These are phyloP conservation scores for Mystacornis crossleyi DNA, from an alignment of 2,113 vertebrate genomes.

Conservation along the genomic window DNA sequence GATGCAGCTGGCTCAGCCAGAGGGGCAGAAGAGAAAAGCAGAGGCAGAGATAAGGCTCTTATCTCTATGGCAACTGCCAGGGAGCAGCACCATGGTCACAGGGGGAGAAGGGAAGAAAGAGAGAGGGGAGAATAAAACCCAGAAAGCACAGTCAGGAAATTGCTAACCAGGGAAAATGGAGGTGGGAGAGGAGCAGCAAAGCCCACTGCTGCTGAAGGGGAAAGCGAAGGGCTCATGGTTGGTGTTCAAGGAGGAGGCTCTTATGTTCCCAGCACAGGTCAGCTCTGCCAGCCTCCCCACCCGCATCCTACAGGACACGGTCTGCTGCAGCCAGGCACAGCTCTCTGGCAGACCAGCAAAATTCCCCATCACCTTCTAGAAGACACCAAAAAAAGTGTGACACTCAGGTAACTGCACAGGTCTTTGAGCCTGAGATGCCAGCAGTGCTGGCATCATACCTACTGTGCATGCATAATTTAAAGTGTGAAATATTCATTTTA, in stretches of 20 bases:
- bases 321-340: not conserved
- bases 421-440: not conserved
- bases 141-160: not conserved
- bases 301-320: rapidly evolving
- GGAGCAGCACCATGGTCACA: not conserved
- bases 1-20: not conserved
- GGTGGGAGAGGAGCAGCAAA: not conserved
- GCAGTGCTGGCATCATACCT: not conserved
- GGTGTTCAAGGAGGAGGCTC: not conserved
- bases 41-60: not conserved
- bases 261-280: not conserved
- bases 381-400: not conserved
- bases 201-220: not conserved
- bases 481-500: conserved; percentile 2
- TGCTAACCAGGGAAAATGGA: not conserved
- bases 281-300: not conserved
- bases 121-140: not conserved
- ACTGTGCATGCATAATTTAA: not conserved
- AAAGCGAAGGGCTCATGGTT: not conserved
- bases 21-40: not conserved
- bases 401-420: not conserved
- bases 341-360: not conserved
- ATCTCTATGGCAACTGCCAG: conserved; percentile 23
- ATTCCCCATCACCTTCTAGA: not conserved
- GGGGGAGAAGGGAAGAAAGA: not conserved